phyloP scores from a whole-genome alignment of 2,888 invertebrate genomes.

The Hofmannophila pseudospretella region DNA sequence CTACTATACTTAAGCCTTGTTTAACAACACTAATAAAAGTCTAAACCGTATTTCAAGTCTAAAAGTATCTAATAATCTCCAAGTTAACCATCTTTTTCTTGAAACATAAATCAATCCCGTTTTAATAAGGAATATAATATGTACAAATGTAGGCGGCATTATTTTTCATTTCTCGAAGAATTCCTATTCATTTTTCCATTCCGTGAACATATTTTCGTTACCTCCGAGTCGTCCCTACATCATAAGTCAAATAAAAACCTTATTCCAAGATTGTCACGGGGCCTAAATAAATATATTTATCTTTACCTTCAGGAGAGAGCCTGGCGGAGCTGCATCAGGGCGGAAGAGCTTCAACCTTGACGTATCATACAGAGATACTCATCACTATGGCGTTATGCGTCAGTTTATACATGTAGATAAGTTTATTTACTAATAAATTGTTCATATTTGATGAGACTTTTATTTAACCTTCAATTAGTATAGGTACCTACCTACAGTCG shows the following conservation, averaged over 20 bases:
- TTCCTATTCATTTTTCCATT: too few relatives aligned
- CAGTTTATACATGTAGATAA: conserved; percentile 42
- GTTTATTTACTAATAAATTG: conserved; percentile 36
- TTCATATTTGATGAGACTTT: conserved; percentile 53
- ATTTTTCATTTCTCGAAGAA: too few relatives aligned
- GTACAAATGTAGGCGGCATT: too few relatives aligned
- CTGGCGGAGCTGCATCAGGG: conserved; percentile 69
- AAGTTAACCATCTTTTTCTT: too few relatives aligned
- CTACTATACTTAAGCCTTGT: too few relatives aligned
- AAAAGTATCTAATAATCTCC: too few relatives aligned
- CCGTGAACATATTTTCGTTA: neutral
- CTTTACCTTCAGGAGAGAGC: conserved; percentile 51
- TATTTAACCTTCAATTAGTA: neutral
- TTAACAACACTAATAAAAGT: too few relatives aligned
- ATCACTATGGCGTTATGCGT: conserved; percentile 35
- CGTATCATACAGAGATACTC: conserved; percentile 21
- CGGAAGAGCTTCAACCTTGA: conserved; percentile 21
- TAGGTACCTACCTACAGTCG: too few relatives aligned
- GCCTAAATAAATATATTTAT: conserved; percentile 1
- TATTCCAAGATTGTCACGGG: neutral
- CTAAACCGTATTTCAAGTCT: too few relatives aligned
- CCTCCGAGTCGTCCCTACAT: neutral
- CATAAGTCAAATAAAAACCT: conserved; percentile 2
- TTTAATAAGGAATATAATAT: too few relatives aligned
- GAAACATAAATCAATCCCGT: too few relatives aligned